These are phyloP conservation scores for Morelia viridis DNA, from an alignment of 2,797 vertebrate genomes.

Conservation along the genomic window DNA sequence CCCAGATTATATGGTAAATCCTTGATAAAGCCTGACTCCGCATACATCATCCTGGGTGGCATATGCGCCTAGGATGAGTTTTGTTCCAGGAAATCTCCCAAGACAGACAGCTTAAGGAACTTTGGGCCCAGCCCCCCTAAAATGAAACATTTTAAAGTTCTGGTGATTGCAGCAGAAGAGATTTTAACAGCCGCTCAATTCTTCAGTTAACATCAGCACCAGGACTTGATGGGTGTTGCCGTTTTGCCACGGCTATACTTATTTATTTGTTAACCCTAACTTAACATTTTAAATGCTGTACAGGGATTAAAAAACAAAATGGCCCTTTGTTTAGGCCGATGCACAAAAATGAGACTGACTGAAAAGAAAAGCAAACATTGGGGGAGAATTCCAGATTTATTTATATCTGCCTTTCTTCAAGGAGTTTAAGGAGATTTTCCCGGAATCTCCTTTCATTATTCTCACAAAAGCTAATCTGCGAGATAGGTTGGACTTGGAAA, in stretches of 20 bases:
- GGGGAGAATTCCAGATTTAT: neutral
- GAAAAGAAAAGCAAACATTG: neutral
- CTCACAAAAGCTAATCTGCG: neutral
- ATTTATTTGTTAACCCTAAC: neutral
- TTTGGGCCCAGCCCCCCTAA: neutral
- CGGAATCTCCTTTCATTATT: neutral
- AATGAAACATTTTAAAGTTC: neutral
- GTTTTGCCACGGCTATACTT: neutral
- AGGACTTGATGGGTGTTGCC: neutral
- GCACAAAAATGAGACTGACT: neutral
- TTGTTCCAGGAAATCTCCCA: neutral
- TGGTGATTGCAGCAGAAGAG: neutral
- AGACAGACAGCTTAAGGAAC: neutral
- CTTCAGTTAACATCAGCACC: neutral
- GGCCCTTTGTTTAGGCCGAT: neutral
- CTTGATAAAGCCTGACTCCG: neutral
- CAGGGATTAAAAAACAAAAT: neutral
- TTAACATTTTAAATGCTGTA: neutral
- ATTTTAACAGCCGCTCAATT: neutral
- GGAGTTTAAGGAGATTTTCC: neutral
- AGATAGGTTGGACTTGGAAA: neutral
- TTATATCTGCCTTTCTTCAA: neutral
- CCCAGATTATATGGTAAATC: slow-evolving; percentile 1
- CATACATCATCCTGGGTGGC: neutral
- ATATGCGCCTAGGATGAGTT: neutral